These are phyloP conservation scores for Cichlasoma orientale DNA, from an alignment of 2,797 vertebrate species.

Conservation along the genomic window DNA sequence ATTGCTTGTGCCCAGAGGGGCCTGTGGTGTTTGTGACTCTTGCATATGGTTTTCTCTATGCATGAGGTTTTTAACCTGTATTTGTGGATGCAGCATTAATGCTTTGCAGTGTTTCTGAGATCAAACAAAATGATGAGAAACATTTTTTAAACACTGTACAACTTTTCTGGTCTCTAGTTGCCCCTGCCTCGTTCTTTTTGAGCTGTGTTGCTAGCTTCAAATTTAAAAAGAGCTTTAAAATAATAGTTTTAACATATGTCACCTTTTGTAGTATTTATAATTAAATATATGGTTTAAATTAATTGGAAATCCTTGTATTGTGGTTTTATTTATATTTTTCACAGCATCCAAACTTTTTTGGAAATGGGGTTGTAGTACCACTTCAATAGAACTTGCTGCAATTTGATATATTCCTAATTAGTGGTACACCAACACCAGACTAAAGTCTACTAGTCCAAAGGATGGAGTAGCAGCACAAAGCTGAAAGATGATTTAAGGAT, in stretches of 20 bases:
- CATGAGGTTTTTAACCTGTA: background rate
- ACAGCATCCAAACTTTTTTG: background rate
- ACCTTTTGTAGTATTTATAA: background rate
- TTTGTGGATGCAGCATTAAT: background rate
- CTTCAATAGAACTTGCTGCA: conserved; percentile 60
- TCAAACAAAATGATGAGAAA: no score
- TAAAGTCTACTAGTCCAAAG: conserved; percentile 2
- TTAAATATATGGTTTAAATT: background rate
- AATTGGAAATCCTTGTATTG: background rate
- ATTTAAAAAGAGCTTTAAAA: background rate
- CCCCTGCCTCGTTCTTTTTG: background rate
- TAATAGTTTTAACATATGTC: background rate
- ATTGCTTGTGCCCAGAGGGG: background rate
- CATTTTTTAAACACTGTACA: background rate
- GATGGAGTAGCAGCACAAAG: conserved; percentile 30
- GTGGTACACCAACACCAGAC: conserved; percentile 48
- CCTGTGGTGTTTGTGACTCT: background rate
- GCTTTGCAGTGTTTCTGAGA: background rate
- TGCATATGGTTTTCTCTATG: background rate
- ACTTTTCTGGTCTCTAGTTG: background rate
- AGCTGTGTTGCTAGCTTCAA: background rate
- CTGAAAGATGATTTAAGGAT: background rate
- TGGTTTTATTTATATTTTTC: conserved; percentile 1
- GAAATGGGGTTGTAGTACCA: conserved; percentile 13
- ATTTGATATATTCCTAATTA: conserved; percentile 64